These are phyloP conservation scores for Sebastolobus alascanus DNA, from an alignment of 2,797 vertebrate genomes.

Conservation along the genomic window DNA sequence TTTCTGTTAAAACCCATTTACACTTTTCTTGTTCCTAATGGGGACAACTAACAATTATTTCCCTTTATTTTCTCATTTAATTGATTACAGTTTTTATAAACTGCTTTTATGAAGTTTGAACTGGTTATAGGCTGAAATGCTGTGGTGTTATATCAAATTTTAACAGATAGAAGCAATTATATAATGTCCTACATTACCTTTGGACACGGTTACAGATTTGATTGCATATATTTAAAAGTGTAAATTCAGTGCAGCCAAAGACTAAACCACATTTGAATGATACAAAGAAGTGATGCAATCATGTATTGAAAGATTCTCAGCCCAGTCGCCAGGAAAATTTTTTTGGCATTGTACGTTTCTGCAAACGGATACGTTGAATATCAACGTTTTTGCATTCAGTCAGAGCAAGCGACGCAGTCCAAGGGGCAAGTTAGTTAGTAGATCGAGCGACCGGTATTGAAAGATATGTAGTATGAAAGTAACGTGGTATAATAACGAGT, in stretches of 20 bases:
- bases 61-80: not conserved
- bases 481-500: too few species aligned
- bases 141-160: not conserved
- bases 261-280: not conserved
- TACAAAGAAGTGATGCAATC: not conserved
- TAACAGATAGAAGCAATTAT: too few species aligned
- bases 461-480: too few species aligned
- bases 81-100: not conserved
- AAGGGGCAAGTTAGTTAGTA: too few species aligned
- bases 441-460: too few species aligned
- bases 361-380: not conserved
- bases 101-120: not conserved
- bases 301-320: too few species aligned
- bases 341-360: not conserved
- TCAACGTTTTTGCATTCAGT: not conserved
- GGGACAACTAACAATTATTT: not conserved
- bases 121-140: not conserved
- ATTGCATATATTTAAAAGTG: not conserved
- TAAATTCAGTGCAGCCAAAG: not conserved
- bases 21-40: not conserved
- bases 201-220: not conserved
- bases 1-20: not conserved
- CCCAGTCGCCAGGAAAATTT: not conserved
- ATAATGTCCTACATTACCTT: not conserved
- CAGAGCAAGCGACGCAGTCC: too few species aligned